Percentiles rank a stretch among this genome's conserved stretches.
These are phyloP conservation scores for Hyppa rectilinea DNA, from an alignment of 2,888 invertebrate genomes.

Conservation along the genomic window DNA sequence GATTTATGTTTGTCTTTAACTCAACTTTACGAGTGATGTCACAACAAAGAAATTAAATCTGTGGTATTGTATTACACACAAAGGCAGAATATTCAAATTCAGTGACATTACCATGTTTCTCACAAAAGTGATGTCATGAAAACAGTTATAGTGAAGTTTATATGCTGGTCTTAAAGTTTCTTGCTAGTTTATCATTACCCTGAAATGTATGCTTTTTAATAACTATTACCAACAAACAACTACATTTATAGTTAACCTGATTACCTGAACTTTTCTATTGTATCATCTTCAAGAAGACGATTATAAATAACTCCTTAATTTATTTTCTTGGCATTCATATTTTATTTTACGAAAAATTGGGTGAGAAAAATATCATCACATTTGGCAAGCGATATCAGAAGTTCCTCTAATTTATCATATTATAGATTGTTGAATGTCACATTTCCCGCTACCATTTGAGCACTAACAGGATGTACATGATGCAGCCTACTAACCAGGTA, in stretches of 20 bases:
- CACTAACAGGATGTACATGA: constrained; percentile 2
- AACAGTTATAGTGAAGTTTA: constrained; percentile 42
- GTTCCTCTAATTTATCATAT: no score
- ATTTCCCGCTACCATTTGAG: constrained; percentile 32
- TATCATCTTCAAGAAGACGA: background rate
- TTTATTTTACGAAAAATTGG: background rate
- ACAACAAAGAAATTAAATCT: constrained; percentile 56
- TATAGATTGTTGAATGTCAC: no score
- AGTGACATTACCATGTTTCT: constrained; percentile 42
- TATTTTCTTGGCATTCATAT: background rate
- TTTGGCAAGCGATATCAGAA: no score
- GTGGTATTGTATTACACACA: constrained; percentile 50
- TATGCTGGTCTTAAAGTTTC: background rate
- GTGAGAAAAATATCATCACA: background rate
- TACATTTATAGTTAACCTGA: background rate
- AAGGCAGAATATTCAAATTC: constrained; percentile 51
- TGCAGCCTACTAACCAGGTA: constrained; percentile 17
- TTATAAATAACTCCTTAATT: background rate
- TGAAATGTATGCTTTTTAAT: constrained; percentile 19
- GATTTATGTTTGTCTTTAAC: constrained; percentile 39
- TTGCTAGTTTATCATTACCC: constrained; percentile 27
- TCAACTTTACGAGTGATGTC: constrained; percentile 33
- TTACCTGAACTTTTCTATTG: background rate
- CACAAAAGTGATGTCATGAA: constrained; percentile 53
- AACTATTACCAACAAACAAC: background rate